These are phyloP conservation scores for Taenaris catops DNA, from an alignment of 2,888 invertebrate species.

Conservation along the genomic window DNA sequence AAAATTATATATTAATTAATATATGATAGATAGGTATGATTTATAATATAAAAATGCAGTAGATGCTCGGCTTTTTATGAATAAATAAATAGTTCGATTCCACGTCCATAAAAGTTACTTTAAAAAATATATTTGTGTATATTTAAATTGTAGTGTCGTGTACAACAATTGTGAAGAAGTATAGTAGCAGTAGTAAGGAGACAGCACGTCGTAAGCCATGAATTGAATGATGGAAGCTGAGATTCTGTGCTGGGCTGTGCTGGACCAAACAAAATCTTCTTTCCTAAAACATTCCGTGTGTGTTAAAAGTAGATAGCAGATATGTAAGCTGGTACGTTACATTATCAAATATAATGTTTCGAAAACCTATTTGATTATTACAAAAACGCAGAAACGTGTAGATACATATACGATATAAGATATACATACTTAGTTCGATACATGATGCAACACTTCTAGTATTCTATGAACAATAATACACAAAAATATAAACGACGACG, in stretches of 20 bases:
- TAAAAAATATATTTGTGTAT: too few species aligned
- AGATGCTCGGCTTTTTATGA: too few species aligned
- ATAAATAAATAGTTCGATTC: too few species aligned
- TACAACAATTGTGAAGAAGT: too few species aligned
- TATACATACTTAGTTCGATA: slow-evolving; percentile 1
- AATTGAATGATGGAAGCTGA: slow-evolving; percentile 38
- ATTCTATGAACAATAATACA: slow-evolving; percentile 20
- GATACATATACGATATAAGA: neutral
- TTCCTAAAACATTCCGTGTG: slow-evolving; percentile 14
- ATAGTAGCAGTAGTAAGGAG: slow-evolving; percentile 2
- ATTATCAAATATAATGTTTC: too few species aligned
- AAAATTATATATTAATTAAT: too few species aligned
- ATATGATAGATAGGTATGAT: too few species aligned
- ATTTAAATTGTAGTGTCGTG: too few species aligned
- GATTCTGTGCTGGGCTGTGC: slow-evolving; percentile 41
- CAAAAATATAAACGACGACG: slow-evolving; percentile 18
- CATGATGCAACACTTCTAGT: slow-evolving; percentile 19
- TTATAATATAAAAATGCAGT: too few species aligned
- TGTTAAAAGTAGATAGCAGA: neutral
- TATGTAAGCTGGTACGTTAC: neutral
- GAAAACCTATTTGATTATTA: too few species aligned
- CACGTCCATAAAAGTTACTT: too few species aligned
- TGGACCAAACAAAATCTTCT: slow-evolving; percentile 23
- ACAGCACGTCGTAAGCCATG: slow-evolving; percentile 44
- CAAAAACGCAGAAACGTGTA: too few species aligned